Percentiles rank a stretch among this genome's conserved stretches.
Conservation (phyloP, 2,797 vertebrate genomes). For the Champsocephalus gunnari region DNA sequence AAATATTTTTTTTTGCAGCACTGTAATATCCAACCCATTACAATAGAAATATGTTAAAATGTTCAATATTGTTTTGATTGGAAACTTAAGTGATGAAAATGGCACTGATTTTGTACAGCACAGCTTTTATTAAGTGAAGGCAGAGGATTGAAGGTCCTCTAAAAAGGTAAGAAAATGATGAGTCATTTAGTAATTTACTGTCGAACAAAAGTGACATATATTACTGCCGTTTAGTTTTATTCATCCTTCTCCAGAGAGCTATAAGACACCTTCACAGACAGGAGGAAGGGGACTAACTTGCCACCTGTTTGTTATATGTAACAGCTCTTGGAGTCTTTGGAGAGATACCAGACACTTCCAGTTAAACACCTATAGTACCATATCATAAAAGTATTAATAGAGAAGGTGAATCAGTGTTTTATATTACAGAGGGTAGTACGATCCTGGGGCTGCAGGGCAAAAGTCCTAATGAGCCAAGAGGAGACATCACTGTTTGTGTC, state of each 20-base stretch:
- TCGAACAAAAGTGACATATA: constrained; percentile 49
- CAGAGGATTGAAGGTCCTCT: constrained; percentile 7
- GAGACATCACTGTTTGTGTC: constrained; percentile 32
- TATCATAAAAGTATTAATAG: constrained; percentile 44
- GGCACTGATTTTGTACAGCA: constrained; percentile 12
- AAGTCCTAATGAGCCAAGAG: constrained; percentile 41
- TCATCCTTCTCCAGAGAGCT: constrained; percentile 43
- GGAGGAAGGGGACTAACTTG: constrained; percentile 18
- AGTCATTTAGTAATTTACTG: constrained; percentile 52
- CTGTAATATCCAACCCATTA: background rate
- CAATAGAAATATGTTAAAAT: constrained; percentile 13
- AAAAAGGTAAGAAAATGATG: background rate
- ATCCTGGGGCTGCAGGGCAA: constrained; percentile 12
- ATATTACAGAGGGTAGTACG: constrained; percentile 5
- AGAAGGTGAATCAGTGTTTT: constrained; percentile 40
- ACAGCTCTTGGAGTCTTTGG: constrained; percentile 51
- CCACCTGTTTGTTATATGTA: constrained; percentile 46
- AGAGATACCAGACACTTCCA: constrained; percentile 46
- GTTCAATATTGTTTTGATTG: constrained; percentile 17
- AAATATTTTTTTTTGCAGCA: background rate
- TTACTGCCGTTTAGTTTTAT: constrained; percentile 44
- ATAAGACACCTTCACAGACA: constrained; percentile 34
- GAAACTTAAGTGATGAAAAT: constrained; percentile 23
- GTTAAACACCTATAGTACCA: constrained; percentile 32
- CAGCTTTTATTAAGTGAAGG: constrained; percentile 26